Conservation (phyloP, 1,140 invertebrate genomes). For the Globodera rostochiensis region DNA sequence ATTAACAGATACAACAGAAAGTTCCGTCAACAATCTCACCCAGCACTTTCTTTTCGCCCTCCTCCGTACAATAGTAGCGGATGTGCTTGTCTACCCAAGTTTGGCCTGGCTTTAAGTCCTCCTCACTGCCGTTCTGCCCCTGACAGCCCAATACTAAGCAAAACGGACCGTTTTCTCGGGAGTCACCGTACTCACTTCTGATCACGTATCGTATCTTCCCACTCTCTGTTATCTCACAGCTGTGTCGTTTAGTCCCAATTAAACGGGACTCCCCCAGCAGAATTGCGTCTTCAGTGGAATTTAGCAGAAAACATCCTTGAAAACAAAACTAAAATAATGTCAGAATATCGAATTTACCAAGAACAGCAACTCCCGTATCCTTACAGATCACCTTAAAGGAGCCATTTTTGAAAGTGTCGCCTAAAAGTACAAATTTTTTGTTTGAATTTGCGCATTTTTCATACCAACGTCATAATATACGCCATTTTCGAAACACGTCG, state of each 20-base stretch:
- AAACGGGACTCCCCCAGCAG: conserved; percentile 59
- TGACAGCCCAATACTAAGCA: conserved; percentile 59
- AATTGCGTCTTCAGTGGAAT: conserved; percentile 48
- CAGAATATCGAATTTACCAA: conserved; percentile 35
- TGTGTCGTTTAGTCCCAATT: conserved; percentile 54
- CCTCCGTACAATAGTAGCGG: conserved; percentile 55
- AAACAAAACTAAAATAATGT: conserved; percentile 8
- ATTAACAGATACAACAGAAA: no score
- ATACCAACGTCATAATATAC: conserved; percentile 60
- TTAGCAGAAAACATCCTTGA: conserved; percentile 62
- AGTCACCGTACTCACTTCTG: conserved; percentile 43
- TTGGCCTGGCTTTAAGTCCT: conserved; percentile 55
- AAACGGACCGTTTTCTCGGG: conserved; percentile 13
- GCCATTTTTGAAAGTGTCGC: conserved; percentile 60
- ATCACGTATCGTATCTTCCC: conserved; percentile 62
- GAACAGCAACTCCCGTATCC: conserved; percentile 55
- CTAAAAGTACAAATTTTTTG: not conserved
- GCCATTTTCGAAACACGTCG: conserved; percentile 64
- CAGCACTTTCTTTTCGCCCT: conserved; percentile 52
- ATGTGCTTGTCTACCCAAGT: conserved; percentile 65
- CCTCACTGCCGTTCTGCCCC: conserved; percentile 50
- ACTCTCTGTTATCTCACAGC: conserved; percentile 53
- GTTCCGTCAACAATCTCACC: conserved; percentile 32
- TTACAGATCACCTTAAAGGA: conserved; percentile 62
- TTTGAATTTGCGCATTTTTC: not conserved